Evolutionary conservation across 2,797 vertebrate species (phyloP), one percentile per base, ranked within the genome.

Genomic region (Austrolebias charrua): DNA sequence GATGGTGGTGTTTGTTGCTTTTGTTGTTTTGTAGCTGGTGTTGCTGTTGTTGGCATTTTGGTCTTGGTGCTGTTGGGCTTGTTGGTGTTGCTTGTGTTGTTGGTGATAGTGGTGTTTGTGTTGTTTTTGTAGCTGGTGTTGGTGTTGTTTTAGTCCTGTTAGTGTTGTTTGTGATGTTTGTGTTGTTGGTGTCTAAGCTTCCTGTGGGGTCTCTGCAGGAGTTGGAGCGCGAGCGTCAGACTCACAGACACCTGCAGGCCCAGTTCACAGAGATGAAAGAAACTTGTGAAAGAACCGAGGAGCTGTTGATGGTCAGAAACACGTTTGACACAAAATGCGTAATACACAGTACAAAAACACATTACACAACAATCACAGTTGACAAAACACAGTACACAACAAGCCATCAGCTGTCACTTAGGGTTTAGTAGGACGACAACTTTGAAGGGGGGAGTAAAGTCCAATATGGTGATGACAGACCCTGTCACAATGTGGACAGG

Each of bases 261-360:
- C 94, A 96, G 80, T 94, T 95, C 20, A 89, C 81, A 0, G 94
- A 95, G 66, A 91, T 93, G 58, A 94, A 93, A 48, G 94, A 95
- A 54, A 92, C 92, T n/a, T 81, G 97, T 81, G 93, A 89, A 75
- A 91, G 94, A 45, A 93, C 92, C 2, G 94, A 98, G 54, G 94
- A 95, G 58, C 83, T 96, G 87, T 90, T 98, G 38, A 93, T 86
- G 85, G 96, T 98, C 76, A 91, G 93, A 40, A 40, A 11, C 10
- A 40, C 38, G 1, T 11, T 12, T 11, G 1, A 11, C 2, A 11
- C 3, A 40, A 40, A 12, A 12, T 11, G 3, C 38, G 12, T 11
- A 40, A 40, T 40, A 12, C 38, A 40, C 38, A 12, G 38, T 40
- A 12, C 4, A 40, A 10, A 10, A 40, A 10, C 11, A 40, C 38